phyloP scores from a whole-genome alignment of 2,797 vertebrate genomes.

The Lithobates pipiens region DNA sequence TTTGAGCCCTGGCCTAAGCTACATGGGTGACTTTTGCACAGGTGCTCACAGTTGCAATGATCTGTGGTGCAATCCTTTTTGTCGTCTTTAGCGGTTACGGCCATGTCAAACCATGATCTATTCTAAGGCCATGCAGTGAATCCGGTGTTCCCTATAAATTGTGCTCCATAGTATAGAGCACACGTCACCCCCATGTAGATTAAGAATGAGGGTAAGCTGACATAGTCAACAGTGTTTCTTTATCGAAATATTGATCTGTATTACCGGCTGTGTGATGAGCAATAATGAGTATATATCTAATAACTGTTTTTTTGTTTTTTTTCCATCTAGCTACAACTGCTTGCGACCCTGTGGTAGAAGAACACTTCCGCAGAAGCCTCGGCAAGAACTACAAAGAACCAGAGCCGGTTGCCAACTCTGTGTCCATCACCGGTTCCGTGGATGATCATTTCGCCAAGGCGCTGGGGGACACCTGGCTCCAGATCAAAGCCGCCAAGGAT shows the following conservation, averaged over 20 bases:
- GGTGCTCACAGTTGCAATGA: too few species aligned
- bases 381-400: slow-evolving; percentile 98
- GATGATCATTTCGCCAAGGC: slow-evolving; percentile 99
- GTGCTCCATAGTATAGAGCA: too few species aligned
- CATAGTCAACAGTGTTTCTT: background rate
- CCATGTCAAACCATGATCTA: too few species aligned
- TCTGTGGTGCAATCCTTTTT: too few species aligned
- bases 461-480: slow-evolving; percentile 95
- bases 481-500: slow-evolving; percentile 95
- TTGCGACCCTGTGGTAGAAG: slow-evolving; percentile 96
- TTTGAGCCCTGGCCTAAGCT: too few species aligned
- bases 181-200: too few species aligned
- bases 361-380: slow-evolving; percentile 96
- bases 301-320: background rate
- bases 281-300: background rate
- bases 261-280: background rate
- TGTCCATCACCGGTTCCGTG: slow-evolving; percentile 97
- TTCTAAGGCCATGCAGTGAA: too few species aligned
- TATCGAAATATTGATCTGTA: background rate
- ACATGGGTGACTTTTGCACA: too few species aligned
- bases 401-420: slow-evolving; percentile 91
- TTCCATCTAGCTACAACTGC: slow-evolving; percentile 76
- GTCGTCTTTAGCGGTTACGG: too few species aligned
- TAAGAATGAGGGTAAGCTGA: too few species aligned
- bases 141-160: too few species aligned